Base-by-base conservation (phyloP, 2,797 vertebrate species). In the Philypnodon macrostomus region DNA sequence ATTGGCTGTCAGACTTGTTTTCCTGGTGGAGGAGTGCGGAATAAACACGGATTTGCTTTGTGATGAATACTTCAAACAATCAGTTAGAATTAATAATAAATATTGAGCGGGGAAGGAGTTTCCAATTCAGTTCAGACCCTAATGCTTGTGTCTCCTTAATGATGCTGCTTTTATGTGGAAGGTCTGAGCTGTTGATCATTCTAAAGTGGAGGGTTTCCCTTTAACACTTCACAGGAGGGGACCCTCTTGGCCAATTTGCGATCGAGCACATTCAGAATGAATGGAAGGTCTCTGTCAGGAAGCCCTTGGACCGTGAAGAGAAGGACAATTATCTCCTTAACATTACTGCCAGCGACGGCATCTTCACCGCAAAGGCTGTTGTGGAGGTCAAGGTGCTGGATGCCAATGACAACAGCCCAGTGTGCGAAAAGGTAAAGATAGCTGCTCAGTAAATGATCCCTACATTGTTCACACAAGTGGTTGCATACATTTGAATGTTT, bases 381-480 rank as follows among this genome's bases (percentile, higher is more conserved):
- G 96, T 98, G 32, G 97, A 99, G 74, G 96, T 99, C 70, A 98
- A 98, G 80, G 95, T 99, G 53, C 90, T 99, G 53, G 97, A 99
- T 55, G 96, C 95, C 68, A 99, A 98, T 44, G 97, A 99, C 87
- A 99, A 99, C 70, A 94, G 86, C 65, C 97, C 97, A 12, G 84
- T 94, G 12, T 99, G 97, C 24, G 93, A 97, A 79, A 95, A 96
- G 96, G 97, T 98, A 87, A 62, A 52, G 31, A 15, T 34, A 7
- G 31, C 13, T 24, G 10, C n/a, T 3, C 0, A 7, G 19, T 45
- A 17, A 18, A n/a, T 30, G 39, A 16, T 30, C 1, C 42, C 38
- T 40, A n/a, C 26, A 10, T 37, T 8, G 12, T 9, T 18, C 11
- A 23, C 21, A 37, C 19, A 17, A 15, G 6, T 37, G 11, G 15